phyloP scores from a whole-genome alignment of 1,140 invertebrate species.

The Eupeodes corollae region DNA sequence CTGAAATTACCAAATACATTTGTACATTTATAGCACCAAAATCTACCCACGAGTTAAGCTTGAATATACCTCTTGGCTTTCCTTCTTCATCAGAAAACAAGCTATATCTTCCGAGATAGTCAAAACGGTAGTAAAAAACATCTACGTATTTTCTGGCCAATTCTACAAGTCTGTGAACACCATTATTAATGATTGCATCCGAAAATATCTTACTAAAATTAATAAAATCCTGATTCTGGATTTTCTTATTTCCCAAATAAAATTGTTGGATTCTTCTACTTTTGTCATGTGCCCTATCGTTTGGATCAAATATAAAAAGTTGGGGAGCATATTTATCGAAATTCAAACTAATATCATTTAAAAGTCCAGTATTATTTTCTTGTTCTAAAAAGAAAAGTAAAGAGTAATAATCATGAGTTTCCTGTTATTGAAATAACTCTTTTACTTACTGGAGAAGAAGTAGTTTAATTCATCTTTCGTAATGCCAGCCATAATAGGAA shows the following conservation, averaged over 20 bases:
- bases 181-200: slow-evolving; percentile 40
- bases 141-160: slow-evolving; percentile 34
- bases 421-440: too few relatives aligned
- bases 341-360: slow-evolving; percentile 17
- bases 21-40: too few relatives aligned
- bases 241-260: slow-evolving; percentile 11
- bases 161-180: slow-evolving; percentile 38
- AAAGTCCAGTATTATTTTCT: slow-evolving; percentile 11
- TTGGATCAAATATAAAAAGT: slow-evolving; percentile 25
- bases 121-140: slow-evolving; percentile 44
- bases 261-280: slow-evolving; percentile 11
- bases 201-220: slow-evolving; percentile 25
- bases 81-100: slow-evolving; percentile 5
- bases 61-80: slow-evolving; percentile 9
- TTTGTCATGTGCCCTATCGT: background rate
- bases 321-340: slow-evolving; percentile 26
- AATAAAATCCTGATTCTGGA: slow-evolving; percentile 6
- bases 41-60: too few relatives aligned
- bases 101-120: slow-evolving; percentile 20
- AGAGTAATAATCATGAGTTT: too few relatives aligned
- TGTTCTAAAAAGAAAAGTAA: slow-evolving; percentile 17
- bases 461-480: slow-evolving; percentile 43
- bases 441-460: too few relatives aligned
- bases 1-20: too few relatives aligned
- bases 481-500: slow-evolving; percentile 48